Percentiles rank a stretch among this genome's conserved stretches.
These are phyloP conservation scores for Myotis davidii DNA, from an alignment of 2,113 vertebrate genomes.

Conservation along the genomic window DNA sequence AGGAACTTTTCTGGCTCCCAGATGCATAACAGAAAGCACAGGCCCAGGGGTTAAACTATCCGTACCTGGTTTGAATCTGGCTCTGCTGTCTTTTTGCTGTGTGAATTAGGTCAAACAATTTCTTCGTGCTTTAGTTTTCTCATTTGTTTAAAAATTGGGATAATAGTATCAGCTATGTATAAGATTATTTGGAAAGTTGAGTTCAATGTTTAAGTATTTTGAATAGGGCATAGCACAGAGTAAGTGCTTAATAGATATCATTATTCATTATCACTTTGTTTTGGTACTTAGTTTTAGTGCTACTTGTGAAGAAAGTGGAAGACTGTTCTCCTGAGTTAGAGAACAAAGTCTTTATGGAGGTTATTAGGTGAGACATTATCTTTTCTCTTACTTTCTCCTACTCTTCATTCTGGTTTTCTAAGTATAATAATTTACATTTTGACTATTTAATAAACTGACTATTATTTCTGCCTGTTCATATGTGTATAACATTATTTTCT, in stretches of 20 bases:
- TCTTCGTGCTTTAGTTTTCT: neutral
- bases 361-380: neutral
- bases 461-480: neutral
- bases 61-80: neutral
- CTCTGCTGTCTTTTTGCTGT: neutral
- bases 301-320: neutral
- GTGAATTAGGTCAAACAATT: neutral
- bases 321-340: neutral
- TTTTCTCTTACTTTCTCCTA: neutral
- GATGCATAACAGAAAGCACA: neutral
- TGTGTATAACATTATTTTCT: neutral
- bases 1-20: neutral
- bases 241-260: neutral
- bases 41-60: fast-evolving
- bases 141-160: neutral
- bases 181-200: neutral
- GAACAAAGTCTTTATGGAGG: neutral
- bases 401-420: neutral
- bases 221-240: neutral
- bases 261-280: neutral
- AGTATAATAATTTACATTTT: neutral
- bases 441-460: neutral
- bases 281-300: neutral
- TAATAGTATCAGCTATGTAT: neutral
- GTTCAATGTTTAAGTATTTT: neutral